Base-by-base conservation (phyloP, 2,797 vertebrate species). In the Sebastes elongatus region DNA sequence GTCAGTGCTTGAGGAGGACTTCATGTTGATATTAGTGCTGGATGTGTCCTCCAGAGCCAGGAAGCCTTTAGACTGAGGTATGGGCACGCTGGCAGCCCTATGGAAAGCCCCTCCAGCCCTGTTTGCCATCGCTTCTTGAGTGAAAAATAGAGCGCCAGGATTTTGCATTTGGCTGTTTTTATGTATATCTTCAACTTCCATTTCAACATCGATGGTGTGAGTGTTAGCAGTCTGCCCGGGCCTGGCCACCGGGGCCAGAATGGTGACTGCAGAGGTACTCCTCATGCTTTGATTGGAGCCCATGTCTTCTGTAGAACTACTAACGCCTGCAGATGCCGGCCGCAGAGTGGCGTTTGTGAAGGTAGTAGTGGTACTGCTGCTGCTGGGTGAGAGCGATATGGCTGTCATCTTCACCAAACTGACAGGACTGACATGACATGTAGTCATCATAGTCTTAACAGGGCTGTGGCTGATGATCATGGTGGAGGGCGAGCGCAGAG, bases 341-440 rank as follows among this genome's bases (percentile, higher is more conserved):
- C 96, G 97, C 76, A 97, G 84, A 9, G 95, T 94, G 70, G 95
- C 80, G 72, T 85, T 91, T 57, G 90, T 80, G 13, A 94, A 92
- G 1, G 92, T 88, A 6, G 92, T 81, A 80, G 90, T 92, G 84
- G 84, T 81, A 57, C 66, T 90, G 77, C 87, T 83, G 89, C 92
- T 95, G 93, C 91, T 97, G 1, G 97, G 96, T 3, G 97, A 94
- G 23, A 99, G 96, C 3, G 98, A 97, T 94, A 99, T 97, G 87
- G 98, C 92, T 25, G 98, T 96, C 98, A 99, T 99, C 92, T 99
- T 98, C 55, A 99, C 97, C 93, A 99, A 95, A 71, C 97, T 99
- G 88, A 99, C 95, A 2, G 98, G 97, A 87, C 96, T 97, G 90
- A 99, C 93, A 2, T 99, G 98, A 61, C 98, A 96, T 3, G 97